phyloP scores from a whole-genome alignment of 1,140 invertebrate genomes.

The Potamilus streckersoni region DNA sequence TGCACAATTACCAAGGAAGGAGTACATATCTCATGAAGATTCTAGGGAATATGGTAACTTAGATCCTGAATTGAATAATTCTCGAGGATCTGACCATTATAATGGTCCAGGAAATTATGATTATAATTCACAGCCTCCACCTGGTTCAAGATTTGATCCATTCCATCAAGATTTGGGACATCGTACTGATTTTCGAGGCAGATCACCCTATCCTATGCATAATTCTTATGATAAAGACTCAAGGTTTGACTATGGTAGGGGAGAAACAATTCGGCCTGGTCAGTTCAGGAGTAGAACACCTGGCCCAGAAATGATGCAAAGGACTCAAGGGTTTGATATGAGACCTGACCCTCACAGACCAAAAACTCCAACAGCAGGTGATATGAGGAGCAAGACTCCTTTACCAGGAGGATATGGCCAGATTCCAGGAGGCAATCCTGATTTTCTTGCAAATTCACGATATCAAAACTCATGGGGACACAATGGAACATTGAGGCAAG shows the following conservation, averaged over 20 bases:
- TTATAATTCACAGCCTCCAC: slow-evolving; percentile 45
- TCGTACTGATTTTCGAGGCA: slow-evolving; percentile 20
- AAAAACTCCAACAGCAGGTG: slow-evolving; percentile 64
- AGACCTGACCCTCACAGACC: slow-evolving; percentile 49
- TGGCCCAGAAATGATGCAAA: slow-evolving; percentile 63
- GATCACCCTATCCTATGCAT: slow-evolving; percentile 44
- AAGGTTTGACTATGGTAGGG: slow-evolving; percentile 26
- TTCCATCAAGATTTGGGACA: slow-evolving; percentile 21
- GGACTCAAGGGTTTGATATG: slow-evolving; percentile 42
- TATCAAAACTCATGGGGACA: slow-evolving; percentile 35
- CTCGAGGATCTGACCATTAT: slow-evolving; percentile 36
- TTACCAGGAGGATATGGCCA: slow-evolving; percentile 38
- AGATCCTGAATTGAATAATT: slow-evolving; percentile 42
- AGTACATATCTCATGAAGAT: slow-evolving; percentile 29
- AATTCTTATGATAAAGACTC: slow-evolving; percentile 42
- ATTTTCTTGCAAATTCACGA: slow-evolving; percentile 34
- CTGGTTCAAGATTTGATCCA: slow-evolving; percentile 51
- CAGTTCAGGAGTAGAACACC: slow-evolving; percentile 65
- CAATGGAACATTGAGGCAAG: slow-evolving; percentile 19
- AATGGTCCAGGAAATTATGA: slow-evolving; percentile 31
- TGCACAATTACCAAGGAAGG: slow-evolving; percentile 37
- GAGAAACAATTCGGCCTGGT: slow-evolving; percentile 49
- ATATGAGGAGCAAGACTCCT: slow-evolving; percentile 61
- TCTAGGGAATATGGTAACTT: slow-evolving; percentile 24
- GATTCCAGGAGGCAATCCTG: slow-evolving; percentile 34